phyloP scores from a whole-genome alignment of 2,113 vertebrate genomes.

The Rhagologus leucostigma region DNA sequence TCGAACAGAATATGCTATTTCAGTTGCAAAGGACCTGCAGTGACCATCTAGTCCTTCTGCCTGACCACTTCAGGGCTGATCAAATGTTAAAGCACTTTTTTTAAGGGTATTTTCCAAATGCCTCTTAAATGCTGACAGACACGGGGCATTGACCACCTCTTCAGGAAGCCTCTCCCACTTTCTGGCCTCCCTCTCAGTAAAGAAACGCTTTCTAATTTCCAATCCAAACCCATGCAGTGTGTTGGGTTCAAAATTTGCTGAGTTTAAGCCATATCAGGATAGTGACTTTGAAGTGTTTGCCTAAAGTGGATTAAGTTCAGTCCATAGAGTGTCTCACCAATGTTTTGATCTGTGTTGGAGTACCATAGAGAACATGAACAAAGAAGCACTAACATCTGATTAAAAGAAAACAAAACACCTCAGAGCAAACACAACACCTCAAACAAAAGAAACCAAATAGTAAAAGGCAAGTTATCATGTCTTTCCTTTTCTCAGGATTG shows the following conservation, averaged over 20 bases:
- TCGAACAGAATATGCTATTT: background rate
- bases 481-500: background rate
- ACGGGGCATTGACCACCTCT: accelerated
- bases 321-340: background rate
- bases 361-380: background rate
- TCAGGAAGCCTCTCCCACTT: background rate
- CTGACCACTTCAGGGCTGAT: background rate
- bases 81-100: background rate
- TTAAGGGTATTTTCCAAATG: background rate
- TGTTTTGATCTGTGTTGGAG: background rate
- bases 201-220: background rate
- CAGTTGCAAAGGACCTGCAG: background rate
- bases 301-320: background rate
- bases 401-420: background rate
- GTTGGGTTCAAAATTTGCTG: background rate
- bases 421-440: background rate
- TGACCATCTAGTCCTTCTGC: background rate
- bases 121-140: background rate
- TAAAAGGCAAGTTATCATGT: background rate
- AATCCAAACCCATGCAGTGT: background rate
- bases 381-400: background rate
- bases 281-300: background rate
- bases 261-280: background rate
- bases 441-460: background rate
- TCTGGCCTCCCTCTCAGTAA: background rate